Evolutionary conservation across 2,113 vertebrate genomes (phyloP), one percentile per base, ranked within the genome.

Genomic region (Oophaga pumilio): DNA sequence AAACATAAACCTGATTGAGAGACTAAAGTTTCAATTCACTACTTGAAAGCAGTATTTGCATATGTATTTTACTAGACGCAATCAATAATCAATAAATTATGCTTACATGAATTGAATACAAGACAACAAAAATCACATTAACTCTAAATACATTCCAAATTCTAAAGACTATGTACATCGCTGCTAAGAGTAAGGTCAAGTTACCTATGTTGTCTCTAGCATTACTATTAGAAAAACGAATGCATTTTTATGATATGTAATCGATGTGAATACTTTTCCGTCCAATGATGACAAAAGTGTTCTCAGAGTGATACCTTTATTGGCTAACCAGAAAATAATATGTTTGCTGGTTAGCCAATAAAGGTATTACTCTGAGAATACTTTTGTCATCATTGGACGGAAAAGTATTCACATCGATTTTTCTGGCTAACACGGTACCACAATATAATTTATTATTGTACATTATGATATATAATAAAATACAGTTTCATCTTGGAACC

Each of bases 41-140:
- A 68, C 43, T 69, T 17, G 14, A 17, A 68, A 52, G 28, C 22
- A 28, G 6, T 26, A 26, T 10, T 15, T 50, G 68, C 22, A 68
- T 26, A 52, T 50, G 14, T 17, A 52, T 68, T 52, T 68, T 24
- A 68, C 14, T 68, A 66, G 33, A n/a, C 1, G 22, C 18, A 17
- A 50, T 50, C 2, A 66, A 11, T 79, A 17, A 50, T 50, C 2
- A 66, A 11, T 79, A 79, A 17, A 76, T 76, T 53, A 53, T 79
- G 77, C 53, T 60, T 60, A 80, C 26, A 59, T 56, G 7, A 26
- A 28, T 33, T 15, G 14, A 28, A 26, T 28, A 13, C 56, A 78
- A 56, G 7, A 60, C 53, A 60, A 60, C 15, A 80, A 80, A 79
- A 80, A 80, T 60, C 24, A 57, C 77, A 59, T 57, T 33, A 80